Evolutionary conservation across 2,797 vertebrate genomes (phyloP).

Genomic region (Aplochiton taeniatus): DNA sequence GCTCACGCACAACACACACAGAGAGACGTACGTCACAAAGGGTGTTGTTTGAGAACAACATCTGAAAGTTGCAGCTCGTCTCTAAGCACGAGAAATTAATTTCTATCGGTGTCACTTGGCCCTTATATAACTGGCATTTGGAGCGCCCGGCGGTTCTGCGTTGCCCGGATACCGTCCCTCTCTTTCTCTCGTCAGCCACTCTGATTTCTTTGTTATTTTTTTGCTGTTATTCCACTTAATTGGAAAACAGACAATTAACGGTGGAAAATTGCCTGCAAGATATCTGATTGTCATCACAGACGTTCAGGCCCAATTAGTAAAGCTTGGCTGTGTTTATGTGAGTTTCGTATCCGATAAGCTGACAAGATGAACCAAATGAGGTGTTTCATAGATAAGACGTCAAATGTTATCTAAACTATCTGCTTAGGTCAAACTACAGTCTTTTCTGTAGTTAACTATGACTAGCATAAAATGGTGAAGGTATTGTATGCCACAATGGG

Average conservation of each 20-base stretch:
- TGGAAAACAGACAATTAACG: background rate
- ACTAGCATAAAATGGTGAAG: too few species aligned
- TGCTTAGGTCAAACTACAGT: too few species aligned
- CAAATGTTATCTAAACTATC: too few species aligned
- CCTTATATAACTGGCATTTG: slow-evolving; percentile 55
- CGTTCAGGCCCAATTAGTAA: background rate
- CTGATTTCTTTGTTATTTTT: background rate
- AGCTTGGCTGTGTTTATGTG: too few species aligned
- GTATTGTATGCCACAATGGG: too few species aligned
- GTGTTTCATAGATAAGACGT: too few species aligned
- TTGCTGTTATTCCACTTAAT: too few species aligned
- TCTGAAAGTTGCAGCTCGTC: slow-evolving; percentile 24
- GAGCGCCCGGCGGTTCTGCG: slow-evolving; percentile 9
- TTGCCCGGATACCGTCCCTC: slow-evolving; percentile 8
- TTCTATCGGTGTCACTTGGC: slow-evolving; percentile 37
- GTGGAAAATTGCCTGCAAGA: background rate
- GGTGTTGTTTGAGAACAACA: slow-evolving; percentile 2
- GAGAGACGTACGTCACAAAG: too few species aligned
- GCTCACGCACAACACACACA: too few species aligned
- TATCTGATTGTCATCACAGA: background rate
- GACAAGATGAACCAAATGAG: too few species aligned
- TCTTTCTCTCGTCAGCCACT: background rate
- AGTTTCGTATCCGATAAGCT: too few species aligned
- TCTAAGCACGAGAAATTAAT: slow-evolving; percentile 32
- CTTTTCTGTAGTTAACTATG: too few species aligned